Evolutionary conservation across 2,888 invertebrate species (phyloP), one percentile per base, ranked within the genome.

Genomic region (Meganola albula): DNA sequence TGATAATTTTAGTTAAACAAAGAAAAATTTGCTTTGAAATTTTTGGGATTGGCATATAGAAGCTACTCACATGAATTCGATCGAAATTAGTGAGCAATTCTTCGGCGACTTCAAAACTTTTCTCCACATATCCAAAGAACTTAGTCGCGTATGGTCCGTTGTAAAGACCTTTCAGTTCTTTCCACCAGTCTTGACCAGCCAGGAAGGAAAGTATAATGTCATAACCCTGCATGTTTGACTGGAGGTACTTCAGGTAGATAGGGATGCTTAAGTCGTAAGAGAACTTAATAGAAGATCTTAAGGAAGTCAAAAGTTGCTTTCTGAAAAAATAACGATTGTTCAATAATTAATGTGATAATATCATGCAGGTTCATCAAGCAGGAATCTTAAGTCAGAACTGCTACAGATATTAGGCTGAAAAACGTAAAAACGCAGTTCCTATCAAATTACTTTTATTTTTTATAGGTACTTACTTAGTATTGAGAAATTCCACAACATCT

Each of bases 131-230:
- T 1, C 71, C 58, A 14, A 86, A 68, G 45, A 87, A 77, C 13
- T 50, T 51, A 0, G 12, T 49, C 1, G 73, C 62, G 14, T 69
- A 54, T 0, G 73, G 65, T 12, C 83, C 83, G 7, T 49, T 58
- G 43, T 83, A 86, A 10, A 77, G 27, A 0, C 42, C 20, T 12
- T 64, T 62, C 8, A 85, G 46, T 0, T 58, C 58, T 1, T 20
- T 40, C 86, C 86, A 87, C 87, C 87, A 87, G 38, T 85, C 62
- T 0, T 55, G 68, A 0, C 83, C 85, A 0, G 74, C 48, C 1
- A 85, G 54, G 53, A 85, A 83, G 12, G 61, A 60, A 1, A 78
- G 34, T 1, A 83, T 58, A 3, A 86, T 44, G 21, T 65, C 55
- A 37, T 77, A 76, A 37, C 78, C 70, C 31, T 69, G 64, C 1